Evolutionary conservation across 1,140 invertebrate genomes (phyloP).

Genomic region (Riptortus pedestris): DNA sequence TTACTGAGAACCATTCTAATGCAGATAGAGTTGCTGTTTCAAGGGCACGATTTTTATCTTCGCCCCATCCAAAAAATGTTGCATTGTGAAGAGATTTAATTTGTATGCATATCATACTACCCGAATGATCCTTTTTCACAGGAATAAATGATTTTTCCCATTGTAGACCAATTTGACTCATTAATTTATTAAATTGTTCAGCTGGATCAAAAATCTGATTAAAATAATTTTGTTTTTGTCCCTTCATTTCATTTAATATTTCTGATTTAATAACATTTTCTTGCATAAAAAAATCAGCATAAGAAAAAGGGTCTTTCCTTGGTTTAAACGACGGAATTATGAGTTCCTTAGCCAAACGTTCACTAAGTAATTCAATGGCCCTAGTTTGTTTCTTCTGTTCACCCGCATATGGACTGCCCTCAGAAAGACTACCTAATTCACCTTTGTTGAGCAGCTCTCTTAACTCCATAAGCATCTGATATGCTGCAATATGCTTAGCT

Average conservation of each 20-base stretch:
- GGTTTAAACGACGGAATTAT: neutral
- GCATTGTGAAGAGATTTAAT: neutral
- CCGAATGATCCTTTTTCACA: too few species aligned
- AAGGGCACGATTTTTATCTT: neutral
- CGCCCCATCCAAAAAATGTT: neutral
- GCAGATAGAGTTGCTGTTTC: neutral
- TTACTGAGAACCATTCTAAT: neutral
- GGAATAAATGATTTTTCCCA: neutral
- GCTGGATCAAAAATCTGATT: neutral
- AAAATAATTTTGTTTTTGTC: neutral
- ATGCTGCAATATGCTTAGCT: constrained; percentile 45
- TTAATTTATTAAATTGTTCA: neutral
- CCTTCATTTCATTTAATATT: neutral
- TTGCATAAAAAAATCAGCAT: neutral
- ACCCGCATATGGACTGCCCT: too few species aligned
- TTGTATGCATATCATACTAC: neutral
- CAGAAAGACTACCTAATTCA: neutral
- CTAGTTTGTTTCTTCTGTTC: neutral
- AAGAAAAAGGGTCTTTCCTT: neutral
- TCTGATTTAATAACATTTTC: neutral
- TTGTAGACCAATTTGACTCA: neutral
- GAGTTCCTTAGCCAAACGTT: neutral
- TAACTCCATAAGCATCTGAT: constrained; percentile 42
- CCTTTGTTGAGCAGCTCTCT: constrained; percentile 22
- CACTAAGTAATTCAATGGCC: too few species aligned